A percentile compares a stretch with the other conserved stretches of the same genome.
phyloP scores from a whole-genome alignment of 2,888 invertebrate species.

The Boloria euphrosyne region DNA sequence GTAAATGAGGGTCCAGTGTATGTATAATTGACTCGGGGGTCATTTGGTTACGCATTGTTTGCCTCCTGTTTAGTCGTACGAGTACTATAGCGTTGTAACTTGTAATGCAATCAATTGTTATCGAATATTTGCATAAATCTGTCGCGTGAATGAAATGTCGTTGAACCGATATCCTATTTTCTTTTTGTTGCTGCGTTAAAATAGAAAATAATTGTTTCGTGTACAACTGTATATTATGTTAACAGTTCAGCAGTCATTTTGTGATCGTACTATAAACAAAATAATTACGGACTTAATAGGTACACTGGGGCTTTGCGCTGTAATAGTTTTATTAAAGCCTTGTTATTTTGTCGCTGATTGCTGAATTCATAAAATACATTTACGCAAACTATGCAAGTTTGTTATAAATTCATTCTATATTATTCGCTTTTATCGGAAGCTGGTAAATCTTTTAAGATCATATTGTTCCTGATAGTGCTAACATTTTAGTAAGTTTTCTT shows the following conservation, averaged over 20 bases:
- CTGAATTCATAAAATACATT: no score
- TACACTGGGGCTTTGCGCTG: no score
- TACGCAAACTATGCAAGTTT: no score
- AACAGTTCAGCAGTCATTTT: neutral
- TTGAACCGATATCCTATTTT: constrained; percentile 18
- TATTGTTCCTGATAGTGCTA: no score
- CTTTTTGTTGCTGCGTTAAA: neutral
- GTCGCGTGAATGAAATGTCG: constrained; percentile 14
- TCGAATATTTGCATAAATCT: constrained; percentile 22
- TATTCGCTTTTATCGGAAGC: no score
- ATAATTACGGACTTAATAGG: no score
- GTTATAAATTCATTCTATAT: no score
- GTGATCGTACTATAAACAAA: no score
- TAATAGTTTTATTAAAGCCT: no score
- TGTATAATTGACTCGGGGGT: constrained; percentile 10
- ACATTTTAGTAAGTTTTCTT: no score
- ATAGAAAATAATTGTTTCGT: neutral
- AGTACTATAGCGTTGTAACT: neutral
- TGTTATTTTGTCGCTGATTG: no score
- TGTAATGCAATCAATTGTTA: constrained; percentile 19
- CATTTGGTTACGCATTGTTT: constrained; percentile 9
- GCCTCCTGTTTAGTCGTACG: neutral
- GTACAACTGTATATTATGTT: neutral
- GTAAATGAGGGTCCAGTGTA: neutral
- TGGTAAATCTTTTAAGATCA: no score